Percentiles rank a stretch among this genome's conserved stretches.
phyloP scores from a whole-genome alignment of 2,797 vertebrate genomes.

The Paguma larvata region DNA sequence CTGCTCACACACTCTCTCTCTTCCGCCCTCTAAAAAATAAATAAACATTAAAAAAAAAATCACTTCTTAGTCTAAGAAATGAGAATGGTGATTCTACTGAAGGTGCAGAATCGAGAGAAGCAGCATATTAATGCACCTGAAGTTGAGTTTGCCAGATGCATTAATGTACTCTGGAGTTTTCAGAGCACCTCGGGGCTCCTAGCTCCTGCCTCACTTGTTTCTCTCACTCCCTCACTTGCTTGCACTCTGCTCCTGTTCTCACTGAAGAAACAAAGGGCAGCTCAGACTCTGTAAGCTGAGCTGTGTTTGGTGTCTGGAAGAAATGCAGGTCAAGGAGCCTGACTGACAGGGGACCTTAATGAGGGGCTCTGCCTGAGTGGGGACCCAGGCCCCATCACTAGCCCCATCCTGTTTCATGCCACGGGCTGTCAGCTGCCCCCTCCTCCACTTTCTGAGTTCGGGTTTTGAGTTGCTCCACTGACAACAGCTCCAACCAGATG shows the following conservation, averaged over 20 bases:
- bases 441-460: constrained; percentile 78
- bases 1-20: too few relatives aligned
- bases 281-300: constrained; percentile 35
- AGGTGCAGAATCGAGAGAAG: neutral
- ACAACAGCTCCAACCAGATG: constrained; percentile 82
- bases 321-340: constrained; percentile 46
- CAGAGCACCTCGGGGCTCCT: neutral
- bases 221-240: neutral
- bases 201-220: neutral
- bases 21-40: too few relatives aligned
- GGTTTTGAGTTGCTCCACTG: constrained; percentile 78
- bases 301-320: constrained; percentile 23
- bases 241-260: neutral
- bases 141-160: neutral
- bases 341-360: neutral
- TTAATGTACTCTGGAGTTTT: neutral
- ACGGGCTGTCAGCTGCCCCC: constrained; percentile 77
- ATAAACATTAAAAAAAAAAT: neutral
- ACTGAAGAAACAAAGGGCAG: neutral
- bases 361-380: constrained; percentile 1
- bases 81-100: neutral
- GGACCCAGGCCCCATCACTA: neutral
- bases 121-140: neutral
- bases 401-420: constrained; percentile 77
- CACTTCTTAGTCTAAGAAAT: neutral